Conservation (phyloP, 2,113 vertebrate species). For the Malurus alboscapulatus region DNA sequence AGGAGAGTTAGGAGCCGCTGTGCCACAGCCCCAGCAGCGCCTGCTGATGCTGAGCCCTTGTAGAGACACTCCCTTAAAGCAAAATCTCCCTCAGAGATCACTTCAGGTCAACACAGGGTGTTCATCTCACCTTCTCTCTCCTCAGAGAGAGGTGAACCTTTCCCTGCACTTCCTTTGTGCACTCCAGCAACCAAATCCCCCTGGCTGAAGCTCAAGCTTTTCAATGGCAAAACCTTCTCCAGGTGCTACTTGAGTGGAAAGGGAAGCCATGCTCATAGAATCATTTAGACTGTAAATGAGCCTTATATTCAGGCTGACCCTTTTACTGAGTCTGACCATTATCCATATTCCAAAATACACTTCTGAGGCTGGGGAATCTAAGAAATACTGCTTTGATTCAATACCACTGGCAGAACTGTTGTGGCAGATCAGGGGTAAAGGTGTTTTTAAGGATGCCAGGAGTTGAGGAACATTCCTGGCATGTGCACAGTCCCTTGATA, state of each 20-base stretch:
- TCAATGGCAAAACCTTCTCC: not conserved
- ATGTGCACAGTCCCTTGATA: not conserved
- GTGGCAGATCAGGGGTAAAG: not conserved
- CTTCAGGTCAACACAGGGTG: fast-evolving
- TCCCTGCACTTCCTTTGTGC: not conserved
- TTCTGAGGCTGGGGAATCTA: not conserved
- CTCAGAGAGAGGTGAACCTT: not conserved
- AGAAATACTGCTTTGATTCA: not conserved
- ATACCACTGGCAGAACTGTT: not conserved
- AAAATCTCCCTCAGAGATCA: not conserved
- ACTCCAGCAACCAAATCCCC: not conserved
- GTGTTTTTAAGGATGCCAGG: not conserved
- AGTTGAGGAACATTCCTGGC: not conserved
- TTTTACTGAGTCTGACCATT: not conserved
- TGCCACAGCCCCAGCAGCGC: not conserved
- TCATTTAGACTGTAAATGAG: not conserved
- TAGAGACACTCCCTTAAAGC: not conserved
- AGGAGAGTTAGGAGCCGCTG: not conserved
- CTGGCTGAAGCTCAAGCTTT: not conserved
- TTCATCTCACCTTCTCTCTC: not conserved
- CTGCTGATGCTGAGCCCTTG: not conserved
- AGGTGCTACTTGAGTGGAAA: not conserved
- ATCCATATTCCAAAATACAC: not conserved
- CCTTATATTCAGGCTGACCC: too few relatives aligned
- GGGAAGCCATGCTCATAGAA: not conserved